Evolutionary conservation across 2,888 invertebrate genomes (phyloP).

Genomic region (Phengaris arion): DNA sequence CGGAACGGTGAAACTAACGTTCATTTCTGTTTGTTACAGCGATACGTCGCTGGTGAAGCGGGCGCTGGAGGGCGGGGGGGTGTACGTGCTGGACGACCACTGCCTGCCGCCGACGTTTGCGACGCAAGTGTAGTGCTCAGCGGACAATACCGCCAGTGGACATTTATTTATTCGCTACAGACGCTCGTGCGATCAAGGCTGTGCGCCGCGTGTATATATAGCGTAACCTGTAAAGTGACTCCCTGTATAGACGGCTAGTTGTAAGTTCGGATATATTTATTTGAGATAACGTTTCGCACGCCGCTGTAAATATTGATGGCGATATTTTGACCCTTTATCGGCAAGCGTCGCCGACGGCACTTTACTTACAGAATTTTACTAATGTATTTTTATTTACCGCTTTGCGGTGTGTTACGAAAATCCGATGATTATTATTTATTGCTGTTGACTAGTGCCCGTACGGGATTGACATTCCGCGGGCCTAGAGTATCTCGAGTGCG

Average conservation of each 20-base stretch:
- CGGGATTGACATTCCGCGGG: not conserved
- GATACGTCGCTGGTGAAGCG: constrained; percentile 85
- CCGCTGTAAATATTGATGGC: constrained; percentile 71
- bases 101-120: constrained; percentile 86
- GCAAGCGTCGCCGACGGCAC: constrained; percentile 54
- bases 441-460: constrained; percentile 28
- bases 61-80: constrained; percentile 82
- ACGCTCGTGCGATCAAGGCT: constrained; percentile 76
- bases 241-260: constrained; percentile 75
- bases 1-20: constrained; percentile 31
- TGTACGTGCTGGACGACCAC: constrained; percentile 88
- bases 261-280: constrained; percentile 77
- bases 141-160: constrained; percentile 49
- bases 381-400: not conserved
- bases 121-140: constrained; percentile 85
- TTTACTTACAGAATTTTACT: constrained; percentile 22
- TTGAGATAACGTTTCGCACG: constrained; percentile 64
- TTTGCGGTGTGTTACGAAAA: not conserved
- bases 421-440: not conserved
- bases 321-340: constrained; percentile 61
- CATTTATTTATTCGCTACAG: constrained; percentile 67
- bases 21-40: constrained; percentile 71
- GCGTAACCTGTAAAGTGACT: constrained; percentile 75
- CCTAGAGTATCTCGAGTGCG: constrained; percentile 28
- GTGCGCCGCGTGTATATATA: constrained; percentile 79